phyloP scores from a whole-genome alignment of 2,113 vertebrate species.

The Delphinus delphis region DNA sequence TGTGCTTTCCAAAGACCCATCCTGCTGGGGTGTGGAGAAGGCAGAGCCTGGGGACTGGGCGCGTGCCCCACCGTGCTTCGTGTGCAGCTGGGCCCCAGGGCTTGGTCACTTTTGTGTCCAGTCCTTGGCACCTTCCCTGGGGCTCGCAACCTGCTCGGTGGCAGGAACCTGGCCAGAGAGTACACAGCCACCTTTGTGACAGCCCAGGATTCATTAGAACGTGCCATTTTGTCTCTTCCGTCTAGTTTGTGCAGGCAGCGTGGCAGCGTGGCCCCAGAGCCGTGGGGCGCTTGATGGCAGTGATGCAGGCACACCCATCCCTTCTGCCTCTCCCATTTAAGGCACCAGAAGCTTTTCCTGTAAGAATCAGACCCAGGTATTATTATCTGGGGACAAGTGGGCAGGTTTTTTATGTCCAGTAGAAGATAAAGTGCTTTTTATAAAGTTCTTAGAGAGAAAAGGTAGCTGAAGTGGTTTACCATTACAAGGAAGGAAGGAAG shows the following conservation, averaged over 20 bases:
- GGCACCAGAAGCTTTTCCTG: background rate
- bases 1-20: background rate
- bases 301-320: background rate
- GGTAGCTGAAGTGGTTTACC: background rate
- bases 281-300: background rate
- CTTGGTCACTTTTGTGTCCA: background rate
- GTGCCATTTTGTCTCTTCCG: background rate
- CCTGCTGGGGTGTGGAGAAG: background rate
- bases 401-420: background rate
- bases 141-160: background rate
- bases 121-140: background rate
- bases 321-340: background rate
- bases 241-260: background rate
- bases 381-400: background rate
- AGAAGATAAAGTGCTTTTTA: background rate
- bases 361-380: background rate
- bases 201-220: background rate
- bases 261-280: background rate
- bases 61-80: rapidly evolving
- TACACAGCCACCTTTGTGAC: background rate
- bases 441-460: background rate
- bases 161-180: background rate
- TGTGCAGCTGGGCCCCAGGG: background rate
- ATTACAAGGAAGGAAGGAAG: background rate
- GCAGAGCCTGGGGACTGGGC: background rate